These are phyloP conservation scores for Arizona elegans DNA, from an alignment of 2,113 vertebrate genomes.

Conservation along the genomic window DNA sequence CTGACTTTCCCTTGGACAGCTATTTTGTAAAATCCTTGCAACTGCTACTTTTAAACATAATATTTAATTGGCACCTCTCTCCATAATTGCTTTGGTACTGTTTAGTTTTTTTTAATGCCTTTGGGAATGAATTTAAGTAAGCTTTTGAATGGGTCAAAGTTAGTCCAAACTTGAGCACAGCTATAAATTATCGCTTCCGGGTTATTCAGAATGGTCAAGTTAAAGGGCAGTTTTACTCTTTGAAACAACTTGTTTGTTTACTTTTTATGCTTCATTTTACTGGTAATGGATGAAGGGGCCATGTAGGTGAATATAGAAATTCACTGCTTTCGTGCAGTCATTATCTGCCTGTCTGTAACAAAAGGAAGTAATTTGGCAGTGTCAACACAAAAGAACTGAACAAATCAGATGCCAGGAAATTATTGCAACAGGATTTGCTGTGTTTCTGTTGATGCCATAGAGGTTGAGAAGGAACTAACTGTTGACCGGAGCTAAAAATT, in stretches of 20 bases:
- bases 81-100: background rate
- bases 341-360: constrained; percentile 13
- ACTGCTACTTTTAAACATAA: background rate
- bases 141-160: background rate
- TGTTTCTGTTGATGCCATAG: constrained; percentile 59
- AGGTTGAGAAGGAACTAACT: constrained; percentile 51
- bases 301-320: background rate
- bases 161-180: constrained; percentile 36
- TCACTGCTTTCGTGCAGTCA: background rate
- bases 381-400: constrained; percentile 57
- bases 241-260: fast-evolving
- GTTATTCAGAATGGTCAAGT: background rate
- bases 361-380: constrained; percentile 38
- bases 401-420: constrained; percentile 50
- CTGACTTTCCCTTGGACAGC: background rate
- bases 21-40: background rate
- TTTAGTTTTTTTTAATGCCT: background rate
- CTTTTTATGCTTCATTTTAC: fast-evolving
- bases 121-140: constrained; percentile 20
- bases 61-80: background rate
- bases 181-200: constrained; percentile 38
- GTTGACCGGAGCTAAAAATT: constrained; percentile 45
- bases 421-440: constrained; percentile 51
- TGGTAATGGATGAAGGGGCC: background rate
- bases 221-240: background rate